Conservation (phyloP, 2,888 invertebrate genomes). For the Hirtodrosophila confusa region DNA sequence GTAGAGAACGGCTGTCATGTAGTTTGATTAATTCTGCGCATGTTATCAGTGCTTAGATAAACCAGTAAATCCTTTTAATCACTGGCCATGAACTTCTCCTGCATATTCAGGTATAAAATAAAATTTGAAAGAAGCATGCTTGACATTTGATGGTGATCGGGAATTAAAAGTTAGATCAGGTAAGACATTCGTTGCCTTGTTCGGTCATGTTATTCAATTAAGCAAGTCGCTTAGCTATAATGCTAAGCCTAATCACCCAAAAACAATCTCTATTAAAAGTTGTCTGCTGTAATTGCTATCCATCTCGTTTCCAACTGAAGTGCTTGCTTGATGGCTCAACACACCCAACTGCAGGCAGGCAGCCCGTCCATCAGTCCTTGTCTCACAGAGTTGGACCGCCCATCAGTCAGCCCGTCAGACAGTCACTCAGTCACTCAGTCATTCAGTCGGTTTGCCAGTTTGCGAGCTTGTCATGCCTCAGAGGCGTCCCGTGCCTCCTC, state of each 20-base stretch:
- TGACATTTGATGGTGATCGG: too few species aligned
- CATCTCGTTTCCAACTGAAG: conserved; percentile 39
- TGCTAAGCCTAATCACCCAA: conserved; percentile 16
- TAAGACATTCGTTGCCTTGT: conserved; percentile 2
- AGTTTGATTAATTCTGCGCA: too few species aligned
- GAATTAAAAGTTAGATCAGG: not conserved
- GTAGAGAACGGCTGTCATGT: too few species aligned
- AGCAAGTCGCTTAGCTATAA: conserved; percentile 9
- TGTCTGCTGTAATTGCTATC: conserved; percentile 36
- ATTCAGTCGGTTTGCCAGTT: conserved; percentile 27
- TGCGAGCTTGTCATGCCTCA: conserved; percentile 59
- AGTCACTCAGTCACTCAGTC: conserved; percentile 23
- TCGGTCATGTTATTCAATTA: conserved; percentile 17
- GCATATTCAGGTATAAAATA: too few species aligned
- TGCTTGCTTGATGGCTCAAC: conserved; percentile 40
- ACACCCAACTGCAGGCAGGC: conserved; percentile 48
- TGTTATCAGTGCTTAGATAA: too few species aligned
- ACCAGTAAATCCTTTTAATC: too few species aligned
- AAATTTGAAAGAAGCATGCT: too few species aligned
- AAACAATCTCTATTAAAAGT: conserved; percentile 24
- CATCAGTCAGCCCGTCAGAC: conserved; percentile 41
- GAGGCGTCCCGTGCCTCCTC: conserved; percentile 36
- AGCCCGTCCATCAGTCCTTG: conserved; percentile 44
- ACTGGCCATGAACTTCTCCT: too few species aligned
- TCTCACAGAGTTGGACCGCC: conserved; percentile 33